Evolutionary conservation across 2,797 vertebrate species (phyloP), one percentile per base, ranked within the genome.

Genomic region (Chiloscyllium punctatum): DNA sequence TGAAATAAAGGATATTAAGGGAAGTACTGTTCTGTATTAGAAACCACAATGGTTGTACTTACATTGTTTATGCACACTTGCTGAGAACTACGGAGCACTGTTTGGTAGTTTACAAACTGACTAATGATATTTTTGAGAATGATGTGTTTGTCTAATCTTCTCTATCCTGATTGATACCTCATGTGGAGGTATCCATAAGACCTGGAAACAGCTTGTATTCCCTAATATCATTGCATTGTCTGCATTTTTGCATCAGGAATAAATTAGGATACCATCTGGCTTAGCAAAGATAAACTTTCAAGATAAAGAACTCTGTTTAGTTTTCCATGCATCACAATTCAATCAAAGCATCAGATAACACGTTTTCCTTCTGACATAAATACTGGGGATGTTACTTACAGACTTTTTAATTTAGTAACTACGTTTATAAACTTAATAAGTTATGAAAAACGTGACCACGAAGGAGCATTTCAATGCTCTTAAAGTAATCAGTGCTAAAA

Each of bases 261-360:
- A 97, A 97, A 98, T 98, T 98, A 98, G 97, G 98, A 98, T 98
- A 98, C 98, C 98, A 98, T 98, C 98, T 98, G 97, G 97, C 97
- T 97, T 96, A 53, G 97, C 98, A 98, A 98, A 98, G 98, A 98
- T 97, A 97, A 97, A 98, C 98, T 98, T 57, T 68, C 72, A 95
- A 11, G 69, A 95, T 74, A 95, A 95, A 77, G 71, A 77, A 77
- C 23, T 51, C 42, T 74, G 69, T 30, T 94, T 71, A 27, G 48
- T 94, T 72, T 72, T 94, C 68, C 94, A 95, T 95, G 68, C 71
- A 30, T 95, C 71, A 77, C 71, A 77, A 95, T 23, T 77, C 71
- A 53, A 74, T 94, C 94, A 95, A 95, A 77, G 48, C 71, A 95
- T 95, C 69, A 95, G 94, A 72, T 95, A 95, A 77, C 48, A 30